Evolutionary conservation across 2,888 invertebrate species (phyloP), one percentile per base, ranked within the genome.

Genomic region (Sturmia bella): DNA sequence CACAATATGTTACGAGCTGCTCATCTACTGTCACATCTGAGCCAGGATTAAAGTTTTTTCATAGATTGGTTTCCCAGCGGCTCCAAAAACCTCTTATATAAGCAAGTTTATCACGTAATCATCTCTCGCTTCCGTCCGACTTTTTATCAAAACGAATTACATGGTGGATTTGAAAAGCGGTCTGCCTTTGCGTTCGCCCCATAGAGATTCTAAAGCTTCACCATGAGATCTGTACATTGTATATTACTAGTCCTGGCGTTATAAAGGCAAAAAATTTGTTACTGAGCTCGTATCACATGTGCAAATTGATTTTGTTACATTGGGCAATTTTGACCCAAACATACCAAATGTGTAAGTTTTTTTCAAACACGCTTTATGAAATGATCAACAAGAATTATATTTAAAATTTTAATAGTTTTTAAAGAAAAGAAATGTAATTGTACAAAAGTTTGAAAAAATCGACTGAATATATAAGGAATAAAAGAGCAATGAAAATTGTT

Each of bases 201-300:
- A 48, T 48, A 48, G 17, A 48, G 48, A 48, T 17, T 48, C 48
- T 9, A 24, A 13, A 1, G n/a, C 52, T n/a, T n/a, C n/a, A n/a
- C n/a, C n/a, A n/a, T n/a, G n/a, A n/a, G n/a, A n/a, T n/a, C n/a
- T n/a, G n/a, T 54, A n/a, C n/a, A n/a, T n/a, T n/a, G n/a, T n/a
- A n/a, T 48, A 21, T 50, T 50, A 21, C 24, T 50, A n/a, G 12
- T 3, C 5, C 11, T 52, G 52, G 27, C 27, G 50, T 50, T 12
- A 13, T 52, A 52, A 52, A 48, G 11, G 11, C 48, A 21, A 21
- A 43, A 48, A 48, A 48, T 2, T n/a, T 4, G 6, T 52, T 27
- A 52, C 52, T 52, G 27, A 52, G 52, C 52, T 24, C 52, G 24
- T 52, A 52, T 24, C 52, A 27, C 52, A 52, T 19, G 48, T 21